Evolutionary conservation across 2,797 vertebrate genomes (phyloP).

Genomic region (Pampus argenteus): DNA sequence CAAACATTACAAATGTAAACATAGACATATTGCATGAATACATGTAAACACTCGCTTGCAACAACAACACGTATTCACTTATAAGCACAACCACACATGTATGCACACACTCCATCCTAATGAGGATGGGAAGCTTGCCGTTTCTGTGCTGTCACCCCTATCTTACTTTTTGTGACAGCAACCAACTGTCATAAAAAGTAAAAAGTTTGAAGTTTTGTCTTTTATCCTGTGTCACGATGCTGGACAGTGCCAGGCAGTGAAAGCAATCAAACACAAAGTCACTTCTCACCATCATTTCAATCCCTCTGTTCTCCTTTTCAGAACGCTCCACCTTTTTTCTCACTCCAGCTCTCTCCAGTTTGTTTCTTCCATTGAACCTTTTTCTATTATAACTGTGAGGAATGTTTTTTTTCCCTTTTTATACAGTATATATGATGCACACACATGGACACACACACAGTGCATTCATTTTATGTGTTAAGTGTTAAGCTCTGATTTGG

Average conservation of each 20-base stretch:
- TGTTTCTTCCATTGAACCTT: slow-evolving; percentile 37
- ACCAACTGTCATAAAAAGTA: slow-evolving; percentile 65
- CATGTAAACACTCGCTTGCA: too few relatives aligned
- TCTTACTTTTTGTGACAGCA: too few relatives aligned
- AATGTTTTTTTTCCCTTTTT: background rate
- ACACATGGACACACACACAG: background rate
- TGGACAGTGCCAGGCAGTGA: slow-evolving; percentile 48
- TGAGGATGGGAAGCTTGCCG: slow-evolving; percentile 63
- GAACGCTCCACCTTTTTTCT: background rate
- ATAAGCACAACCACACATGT: too few relatives aligned
- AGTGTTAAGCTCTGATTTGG: slow-evolving; percentile 2
- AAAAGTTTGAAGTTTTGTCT: slow-evolving; percentile 64
- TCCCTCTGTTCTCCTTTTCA: slow-evolving; percentile 32
- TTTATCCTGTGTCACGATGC: slow-evolving; percentile 47
- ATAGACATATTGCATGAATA: too few relatives aligned
- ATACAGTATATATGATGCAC: background rate
- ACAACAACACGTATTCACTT: too few relatives aligned
- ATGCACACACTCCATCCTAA: slow-evolving; percentile 60
- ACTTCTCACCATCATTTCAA: slow-evolving; percentile 27
- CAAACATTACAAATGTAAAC: background rate
- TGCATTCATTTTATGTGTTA: background rate
- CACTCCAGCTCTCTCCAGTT: background rate
- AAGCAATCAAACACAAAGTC: slow-evolving; percentile 54
- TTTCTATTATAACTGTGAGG: background rate
- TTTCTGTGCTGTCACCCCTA: slow-evolving; percentile 55